These are phyloP conservation scores for Furcifer pardalis DNA, from an alignment of 2,797 vertebrate species.

Conservation along the genomic window DNA sequence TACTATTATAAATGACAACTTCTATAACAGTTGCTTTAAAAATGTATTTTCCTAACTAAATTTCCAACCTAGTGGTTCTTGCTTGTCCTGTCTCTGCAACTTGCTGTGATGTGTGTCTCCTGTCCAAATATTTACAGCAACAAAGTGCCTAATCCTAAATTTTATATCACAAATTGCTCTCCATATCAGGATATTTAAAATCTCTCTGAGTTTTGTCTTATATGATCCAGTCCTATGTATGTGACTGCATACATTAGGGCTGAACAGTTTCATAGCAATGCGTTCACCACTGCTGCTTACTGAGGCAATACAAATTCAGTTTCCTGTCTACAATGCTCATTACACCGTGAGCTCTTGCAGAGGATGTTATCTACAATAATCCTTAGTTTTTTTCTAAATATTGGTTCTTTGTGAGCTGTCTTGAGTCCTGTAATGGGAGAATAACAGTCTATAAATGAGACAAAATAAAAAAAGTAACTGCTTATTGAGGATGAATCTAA, in stretches of 20 bases:
- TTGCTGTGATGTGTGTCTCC: not conserved
- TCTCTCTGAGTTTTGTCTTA: conserved; percentile 3
- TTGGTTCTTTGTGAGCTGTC: no score
- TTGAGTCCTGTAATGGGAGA: no score
- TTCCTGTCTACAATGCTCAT: not conserved
- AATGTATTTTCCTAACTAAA: not conserved
- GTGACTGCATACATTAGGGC: not conserved
- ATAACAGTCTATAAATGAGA: no score
- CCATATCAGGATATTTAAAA: not conserved
- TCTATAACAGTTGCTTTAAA: not conserved
- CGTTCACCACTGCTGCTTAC: not conserved
- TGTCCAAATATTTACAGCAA: not conserved
- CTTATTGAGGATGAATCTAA: conserved; percentile 15
- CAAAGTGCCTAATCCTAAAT: not conserved
- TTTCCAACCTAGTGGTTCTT: not conserved
- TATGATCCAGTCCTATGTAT: not conserved
- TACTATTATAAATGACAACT: not conserved
- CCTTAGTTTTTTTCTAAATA: conserved; percentile 32
- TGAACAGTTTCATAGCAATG: not conserved
- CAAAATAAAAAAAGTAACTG: no score
- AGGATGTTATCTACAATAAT: conserved; percentile 30
- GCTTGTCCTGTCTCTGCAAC: not conserved
- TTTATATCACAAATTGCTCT: not conserved
- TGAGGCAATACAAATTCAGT: conserved; percentile 15
- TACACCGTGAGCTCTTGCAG: conserved; percentile 15